These are phyloP conservation scores for Pterois miles DNA, from an alignment of 2,797 vertebrate species.

Conservation along the genomic window DNA sequence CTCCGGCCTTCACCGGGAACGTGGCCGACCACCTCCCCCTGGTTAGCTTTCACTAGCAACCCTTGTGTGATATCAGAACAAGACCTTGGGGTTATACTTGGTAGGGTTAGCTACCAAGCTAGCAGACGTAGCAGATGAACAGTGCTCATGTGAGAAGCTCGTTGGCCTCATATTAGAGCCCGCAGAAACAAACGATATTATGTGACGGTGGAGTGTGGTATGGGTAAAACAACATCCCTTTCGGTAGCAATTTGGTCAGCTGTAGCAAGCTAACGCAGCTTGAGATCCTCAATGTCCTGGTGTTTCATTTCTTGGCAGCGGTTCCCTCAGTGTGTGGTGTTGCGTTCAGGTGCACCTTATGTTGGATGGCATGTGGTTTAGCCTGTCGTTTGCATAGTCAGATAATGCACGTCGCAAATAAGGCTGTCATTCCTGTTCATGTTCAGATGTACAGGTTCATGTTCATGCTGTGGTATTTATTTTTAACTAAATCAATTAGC, in stretches of 20 bases:
- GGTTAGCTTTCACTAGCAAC: conserved; percentile 11
- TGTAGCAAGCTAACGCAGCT: neutral
- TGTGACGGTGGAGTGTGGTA: no score
- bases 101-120: no score
- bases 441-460: neutral
- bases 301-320: no score
- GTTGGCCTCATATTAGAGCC: neutral
- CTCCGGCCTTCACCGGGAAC: conserved; percentile 46
- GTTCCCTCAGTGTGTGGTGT: neutral
- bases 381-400: neutral
- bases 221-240: neutral
- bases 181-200: neutral
- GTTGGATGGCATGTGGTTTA: neutral
- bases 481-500: neutral
- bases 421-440: neutral
- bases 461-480: neutral
- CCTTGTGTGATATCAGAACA: neutral
- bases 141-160: neutral
- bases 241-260: neutral
- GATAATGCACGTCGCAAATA: neutral
- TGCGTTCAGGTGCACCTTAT: neutral
- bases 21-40: conserved; percentile 34
- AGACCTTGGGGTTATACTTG: neutral
- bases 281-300: neutral
- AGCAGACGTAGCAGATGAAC: neutral